Evolutionary conservation across 1,140 invertebrate species (phyloP).

Genomic region (Sinella curviseta): DNA sequence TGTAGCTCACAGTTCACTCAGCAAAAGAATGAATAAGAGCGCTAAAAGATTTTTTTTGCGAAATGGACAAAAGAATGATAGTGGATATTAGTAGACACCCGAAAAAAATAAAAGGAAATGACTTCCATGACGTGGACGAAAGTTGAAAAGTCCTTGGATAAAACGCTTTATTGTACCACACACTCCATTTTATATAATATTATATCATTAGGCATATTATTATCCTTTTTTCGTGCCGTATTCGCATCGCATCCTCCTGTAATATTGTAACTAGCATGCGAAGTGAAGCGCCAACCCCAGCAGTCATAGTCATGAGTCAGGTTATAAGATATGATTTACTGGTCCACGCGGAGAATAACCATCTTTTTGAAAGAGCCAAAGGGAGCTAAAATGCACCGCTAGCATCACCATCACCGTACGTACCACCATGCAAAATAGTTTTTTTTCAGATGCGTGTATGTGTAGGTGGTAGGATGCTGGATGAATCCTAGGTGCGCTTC

Average conservation of each 20-base stretch:
- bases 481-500: no score
- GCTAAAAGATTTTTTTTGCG: no score
- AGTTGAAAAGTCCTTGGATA: not conserved
- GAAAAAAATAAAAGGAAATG: constrained; percentile 10
- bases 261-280: not conserved
- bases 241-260: no score
- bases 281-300: not conserved
- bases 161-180: not conserved
- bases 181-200: no score
- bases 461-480: no score
- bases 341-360: not conserved
- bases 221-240: constrained; percentile 1
- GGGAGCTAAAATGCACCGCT: not conserved
- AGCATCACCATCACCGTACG: no score
- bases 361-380: not conserved
- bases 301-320: constrained; percentile 15
- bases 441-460: no score
- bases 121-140: not conserved
- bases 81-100: not conserved
- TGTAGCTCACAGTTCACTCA: no score
- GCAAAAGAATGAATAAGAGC: no score
- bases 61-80: not conserved
- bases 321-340: constrained; percentile 14
- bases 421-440: no score
- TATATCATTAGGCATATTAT: not conserved